phyloP scores from a whole-genome alignment of 2,888 invertebrate species.

The Smittia aterrima region DNA sequence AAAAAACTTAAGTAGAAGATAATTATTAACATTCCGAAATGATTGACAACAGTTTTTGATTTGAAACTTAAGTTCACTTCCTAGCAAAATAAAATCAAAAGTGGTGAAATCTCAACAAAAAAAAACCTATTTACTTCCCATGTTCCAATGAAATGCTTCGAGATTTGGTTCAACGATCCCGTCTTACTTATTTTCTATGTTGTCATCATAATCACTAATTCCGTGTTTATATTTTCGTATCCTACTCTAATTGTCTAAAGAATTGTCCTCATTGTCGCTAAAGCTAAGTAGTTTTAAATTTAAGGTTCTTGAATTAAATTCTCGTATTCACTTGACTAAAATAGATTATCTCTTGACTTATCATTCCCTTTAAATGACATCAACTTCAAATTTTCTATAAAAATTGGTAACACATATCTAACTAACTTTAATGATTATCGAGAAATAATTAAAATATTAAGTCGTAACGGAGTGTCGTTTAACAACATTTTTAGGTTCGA shows the following conservation, averaged over 20 bases:
- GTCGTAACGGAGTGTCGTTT: too few relatives aligned
- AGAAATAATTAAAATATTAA: too few relatives aligned
- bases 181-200: background rate
- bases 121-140: too few relatives aligned
- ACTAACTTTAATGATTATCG: background rate
- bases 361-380: conserved; percentile 8
- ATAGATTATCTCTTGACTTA: background rate
- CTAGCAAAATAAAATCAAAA: too few relatives aligned
- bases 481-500: too few relatives aligned
- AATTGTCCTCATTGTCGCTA: conserved; percentile 34
- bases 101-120: too few relatives aligned
- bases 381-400: background rate
- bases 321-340: background rate
- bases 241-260: conserved; percentile 14
- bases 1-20: too few relatives aligned
- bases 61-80: too few relatives aligned
- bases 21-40: too few relatives aligned
- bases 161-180: background rate
- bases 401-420: background rate
- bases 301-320: too few relatives aligned
- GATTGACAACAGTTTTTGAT: too few relatives aligned
- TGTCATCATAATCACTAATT: background rate
- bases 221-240: background rate
- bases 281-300: conserved; percentile 20
- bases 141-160: background rate